Conservation (phyloP, 2,797 vertebrate genomes). For the Scyliorhinus canicula region DNA sequence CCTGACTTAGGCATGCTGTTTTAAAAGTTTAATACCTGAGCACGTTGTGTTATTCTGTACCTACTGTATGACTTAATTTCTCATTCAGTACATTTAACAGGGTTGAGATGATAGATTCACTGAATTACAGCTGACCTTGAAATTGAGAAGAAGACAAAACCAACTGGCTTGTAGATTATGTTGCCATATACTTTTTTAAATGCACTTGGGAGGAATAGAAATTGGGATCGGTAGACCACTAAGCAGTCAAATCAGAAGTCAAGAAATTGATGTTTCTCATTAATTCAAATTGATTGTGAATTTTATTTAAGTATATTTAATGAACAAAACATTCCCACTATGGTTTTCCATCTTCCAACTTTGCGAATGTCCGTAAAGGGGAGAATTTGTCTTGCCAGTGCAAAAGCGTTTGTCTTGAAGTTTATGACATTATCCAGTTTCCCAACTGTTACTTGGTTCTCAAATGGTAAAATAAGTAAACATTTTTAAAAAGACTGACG, state of each 20-base stretch:
- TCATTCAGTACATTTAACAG: background rate
- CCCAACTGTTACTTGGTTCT: background rate
- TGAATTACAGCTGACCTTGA: slow-evolving; percentile 1
- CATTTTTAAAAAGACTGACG: background rate
- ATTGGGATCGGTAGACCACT: background rate
- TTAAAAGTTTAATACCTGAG: background rate
- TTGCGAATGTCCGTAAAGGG: background rate
- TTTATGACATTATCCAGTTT: background rate
- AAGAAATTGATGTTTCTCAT: background rate
- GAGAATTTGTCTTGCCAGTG: background rate
- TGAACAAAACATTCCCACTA: background rate
- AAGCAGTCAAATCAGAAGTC: background rate
- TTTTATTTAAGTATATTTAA: background rate
- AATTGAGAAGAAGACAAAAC: background rate
- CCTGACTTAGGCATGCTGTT: background rate
- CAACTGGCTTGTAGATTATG: background rate
- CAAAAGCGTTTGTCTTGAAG: background rate
- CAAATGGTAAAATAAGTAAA: background rate
- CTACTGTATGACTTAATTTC: background rate
- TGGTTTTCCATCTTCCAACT: background rate
- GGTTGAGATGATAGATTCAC: background rate
- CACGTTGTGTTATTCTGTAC: background rate
- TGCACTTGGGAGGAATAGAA: background rate
- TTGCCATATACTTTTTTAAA: background rate
- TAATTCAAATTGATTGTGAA: background rate